Base-by-base conservation (phyloP, 2,797 vertebrate genomes). In the Cuniculus paca region DNA sequence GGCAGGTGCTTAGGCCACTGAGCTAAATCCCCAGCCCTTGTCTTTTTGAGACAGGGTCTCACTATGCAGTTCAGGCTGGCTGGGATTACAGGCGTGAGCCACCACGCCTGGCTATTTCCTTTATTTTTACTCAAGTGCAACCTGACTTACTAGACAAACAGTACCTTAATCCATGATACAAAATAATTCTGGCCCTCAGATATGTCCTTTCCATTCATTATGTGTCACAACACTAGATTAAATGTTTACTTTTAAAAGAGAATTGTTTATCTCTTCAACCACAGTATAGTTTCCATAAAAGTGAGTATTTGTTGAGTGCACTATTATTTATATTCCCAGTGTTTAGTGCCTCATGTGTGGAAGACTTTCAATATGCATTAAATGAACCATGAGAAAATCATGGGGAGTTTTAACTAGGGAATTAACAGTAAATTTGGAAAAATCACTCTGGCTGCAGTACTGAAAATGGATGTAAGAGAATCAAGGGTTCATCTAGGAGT, bases 171-270 rank as follows among this genome's bases (percentile, higher is more conserved):
- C 61, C 24, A 58, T 70, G 34, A 31, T n/a, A 36, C 52, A 74
- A 74, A 89, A 68, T 83, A 83, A 60, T 31, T 72, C 39, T 58
- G 61, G 34, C 61, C 19, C 74, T 77, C 34, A 90, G 28, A 61
- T 68, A n/a, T n/a, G 17, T 42, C 28, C 77, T 85, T 88, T 88
- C 24, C 20, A 24, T 61, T 14, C 11, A 2, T 56, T 60, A 61
- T 81, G 80, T 22, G 42, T 90, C 52, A 84, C 19, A 81, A 70
- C 42, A 20, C n/a, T 70, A 56, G 78, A 56, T 70, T 61, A 82
- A 95, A 72, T 78, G 70, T 77, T 96, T 60, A 36, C 42, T 84
- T 94, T 26, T 81, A 22, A 6, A 17, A 68, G 50, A n/a, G 48
- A 36, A 16, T 54, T 88, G 14, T 3, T 88, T 58, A n/a, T 61